Percentiles rank a stretch among this genome's conserved stretches.
phyloP scores from a whole-genome alignment of 1,140 invertebrate species.

The Colletes gigas region DNA sequence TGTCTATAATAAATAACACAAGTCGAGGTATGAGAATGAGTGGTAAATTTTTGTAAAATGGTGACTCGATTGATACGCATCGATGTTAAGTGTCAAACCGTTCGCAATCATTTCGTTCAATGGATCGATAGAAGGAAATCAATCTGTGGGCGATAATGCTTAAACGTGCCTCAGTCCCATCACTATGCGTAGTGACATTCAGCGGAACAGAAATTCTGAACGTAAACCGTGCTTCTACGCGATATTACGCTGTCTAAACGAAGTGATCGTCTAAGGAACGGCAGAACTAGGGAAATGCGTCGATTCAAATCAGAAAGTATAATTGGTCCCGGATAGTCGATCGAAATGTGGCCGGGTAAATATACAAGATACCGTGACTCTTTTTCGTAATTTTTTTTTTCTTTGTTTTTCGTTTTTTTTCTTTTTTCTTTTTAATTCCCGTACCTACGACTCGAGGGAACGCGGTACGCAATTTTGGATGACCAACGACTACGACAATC shows the following conservation, averaged over 20 bases:
- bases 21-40: no score
- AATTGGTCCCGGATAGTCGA: conserved; percentile 76
- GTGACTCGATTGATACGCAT: no score
- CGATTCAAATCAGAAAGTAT: conserved; percentile 63
- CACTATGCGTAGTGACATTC: no score
- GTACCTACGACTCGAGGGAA: conserved; percentile 42
- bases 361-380: conserved; percentile 50
- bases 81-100: no score
- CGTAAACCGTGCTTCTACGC: conserved; percentile 22
- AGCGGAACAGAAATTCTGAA: background rate
- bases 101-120: background rate
- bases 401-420: background rate
- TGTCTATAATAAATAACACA: no score
- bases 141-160: no score
- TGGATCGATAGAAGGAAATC: no score
- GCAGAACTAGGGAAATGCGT: conserved; percentile 63
- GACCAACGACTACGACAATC: conserved; percentile 48
- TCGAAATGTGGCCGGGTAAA: conserved; percentile 74
- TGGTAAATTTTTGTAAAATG: no score
- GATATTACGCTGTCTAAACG: conserved; percentile 32
- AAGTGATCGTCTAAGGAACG: conserved; percentile 34
- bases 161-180: no score
- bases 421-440: conserved; percentile 23
- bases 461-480: conserved; percentile 38
- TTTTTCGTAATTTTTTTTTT: background rate